A percentile compares a stretch with the other conserved stretches of the same genome.
These are phyloP conservation scores for Drosophila maculinotata DNA, from an alignment of 2,888 invertebrate species.

Conservation along the genomic window DNA sequence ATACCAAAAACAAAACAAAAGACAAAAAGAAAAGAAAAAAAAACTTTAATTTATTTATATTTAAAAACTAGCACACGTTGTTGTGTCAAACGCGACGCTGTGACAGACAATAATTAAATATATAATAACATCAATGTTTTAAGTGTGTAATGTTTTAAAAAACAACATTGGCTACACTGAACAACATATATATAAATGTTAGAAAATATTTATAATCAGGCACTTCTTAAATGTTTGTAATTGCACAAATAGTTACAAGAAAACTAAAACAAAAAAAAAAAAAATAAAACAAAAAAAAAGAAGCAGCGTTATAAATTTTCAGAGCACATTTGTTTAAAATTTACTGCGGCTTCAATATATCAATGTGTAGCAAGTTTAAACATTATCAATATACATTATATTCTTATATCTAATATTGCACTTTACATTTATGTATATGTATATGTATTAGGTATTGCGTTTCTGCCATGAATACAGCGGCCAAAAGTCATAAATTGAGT, in stretches of 20 bases:
- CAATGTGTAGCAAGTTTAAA: conserved; percentile 77
- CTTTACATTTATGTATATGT: conserved; percentile 79
- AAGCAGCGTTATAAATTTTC: conserved; percentile 53
- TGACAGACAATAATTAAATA: conserved; percentile 85
- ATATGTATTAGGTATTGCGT: conserved; percentile 78
- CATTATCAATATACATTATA: conserved; percentile 48
- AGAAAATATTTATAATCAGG: conserved; percentile 50
- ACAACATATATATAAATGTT: conserved; percentile 38
- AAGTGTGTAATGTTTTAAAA: conserved; percentile 42
- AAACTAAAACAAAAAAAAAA: conserved; percentile 28
- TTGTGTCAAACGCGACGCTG: conserved; percentile 83
- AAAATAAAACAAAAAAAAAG: conserved; percentile 26
- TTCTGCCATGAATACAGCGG: conserved; percentile 78
- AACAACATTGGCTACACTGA: conserved; percentile 48
- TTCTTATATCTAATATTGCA: conserved; percentile 48
- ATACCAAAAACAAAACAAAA: conserved; percentile 14
- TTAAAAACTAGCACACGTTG: conserved; percentile 71
- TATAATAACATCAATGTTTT: conserved; percentile 46
- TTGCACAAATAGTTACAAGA: conserved; percentile 54
- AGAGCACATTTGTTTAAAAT: conserved; percentile 76
- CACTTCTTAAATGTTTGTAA: conserved; percentile 60
- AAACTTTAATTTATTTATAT: conserved; percentile 54
- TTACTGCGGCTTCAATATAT: conserved; percentile 74
- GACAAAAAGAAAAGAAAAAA: conserved; percentile 13
- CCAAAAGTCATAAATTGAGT: conserved; percentile 25